Percentiles rank a stretch among this genome's conserved stretches.
These are phyloP conservation scores for Galleria mellonella DNA, from an alignment of 1,140 invertebrate genomes.

Conservation along the genomic window DNA sequence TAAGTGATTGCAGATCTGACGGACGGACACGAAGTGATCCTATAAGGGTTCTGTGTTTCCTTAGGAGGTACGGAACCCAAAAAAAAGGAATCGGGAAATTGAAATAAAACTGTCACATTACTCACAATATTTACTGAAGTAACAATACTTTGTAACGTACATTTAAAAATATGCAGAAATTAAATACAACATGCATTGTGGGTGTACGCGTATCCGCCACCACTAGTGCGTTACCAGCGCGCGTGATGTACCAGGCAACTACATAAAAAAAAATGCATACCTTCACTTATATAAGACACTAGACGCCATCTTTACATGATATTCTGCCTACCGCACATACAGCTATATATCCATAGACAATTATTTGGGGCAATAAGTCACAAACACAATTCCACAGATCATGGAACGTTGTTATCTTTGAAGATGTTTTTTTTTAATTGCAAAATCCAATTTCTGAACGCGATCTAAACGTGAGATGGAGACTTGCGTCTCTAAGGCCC, in stretches of 20 bases:
- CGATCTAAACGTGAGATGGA: background rate
- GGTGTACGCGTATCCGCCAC: constrained; percentile 26
- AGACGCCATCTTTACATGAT: no score
- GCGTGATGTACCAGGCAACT: no score
- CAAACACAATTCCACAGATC: no score
- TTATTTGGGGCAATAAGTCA: background rate
- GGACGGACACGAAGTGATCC: no score
- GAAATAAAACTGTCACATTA: constrained; percentile 3
- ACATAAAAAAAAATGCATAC: constrained; percentile 12
- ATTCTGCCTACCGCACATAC: no score
- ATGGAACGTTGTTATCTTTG: no score
- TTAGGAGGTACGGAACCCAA: no score
- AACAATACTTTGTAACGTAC: constrained; percentile 60
- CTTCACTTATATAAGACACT: background rate
- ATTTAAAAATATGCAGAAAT: constrained; percentile 45
- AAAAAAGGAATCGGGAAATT: constrained; percentile 51
- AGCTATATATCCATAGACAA: no score
- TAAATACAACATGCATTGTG: constrained; percentile 16
- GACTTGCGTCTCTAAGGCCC: background rate
- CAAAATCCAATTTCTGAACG: constrained; percentile 1
- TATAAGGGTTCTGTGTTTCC: no score
- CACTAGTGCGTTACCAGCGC: no score
- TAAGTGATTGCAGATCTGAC: no score
- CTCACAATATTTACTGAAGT: constrained; percentile 51
- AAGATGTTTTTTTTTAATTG: no score